Percentiles rank a stretch among this genome's conserved stretches.
phyloP scores from a whole-genome alignment of 1,140 invertebrate species.

The Solenopsis invicta region DNA sequence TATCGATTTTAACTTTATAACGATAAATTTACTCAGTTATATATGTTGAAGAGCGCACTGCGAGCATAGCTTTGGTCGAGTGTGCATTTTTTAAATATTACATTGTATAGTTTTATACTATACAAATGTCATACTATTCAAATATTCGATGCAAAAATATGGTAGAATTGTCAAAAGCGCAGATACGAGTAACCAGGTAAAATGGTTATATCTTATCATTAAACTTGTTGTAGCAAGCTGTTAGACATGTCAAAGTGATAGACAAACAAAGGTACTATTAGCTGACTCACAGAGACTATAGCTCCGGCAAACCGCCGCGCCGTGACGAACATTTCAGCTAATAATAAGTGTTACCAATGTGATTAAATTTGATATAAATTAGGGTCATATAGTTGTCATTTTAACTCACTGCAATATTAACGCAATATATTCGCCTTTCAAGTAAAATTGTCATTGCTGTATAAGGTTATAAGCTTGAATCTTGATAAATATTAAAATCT shows the following conservation, averaged over 20 bases:
- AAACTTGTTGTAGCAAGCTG: constrained; percentile 32
- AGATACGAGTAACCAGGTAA: not conserved
- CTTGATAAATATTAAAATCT: constrained; percentile 13
- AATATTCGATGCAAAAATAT: not conserved
- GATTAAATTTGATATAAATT: constrained; percentile 26
- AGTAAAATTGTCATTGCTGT: not conserved
- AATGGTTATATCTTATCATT: constrained; percentile 40
- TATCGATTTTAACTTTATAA: constrained; percentile 51
- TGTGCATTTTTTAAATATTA: not conserved
- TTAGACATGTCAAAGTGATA: constrained; percentile 22
- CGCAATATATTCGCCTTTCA: not conserved
- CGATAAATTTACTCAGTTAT: constrained; percentile 19
- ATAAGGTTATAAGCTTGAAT: not conserved
- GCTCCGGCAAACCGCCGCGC: not conserved
- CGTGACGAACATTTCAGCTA: constrained; percentile 22
- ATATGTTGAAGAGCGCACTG: not conserved
- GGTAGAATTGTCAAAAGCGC: not conserved
- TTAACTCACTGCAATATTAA: constrained; percentile 18
- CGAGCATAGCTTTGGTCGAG: not conserved
- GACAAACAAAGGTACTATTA: constrained; percentile 35
- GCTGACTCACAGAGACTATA: constrained; percentile 22
- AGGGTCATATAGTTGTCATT: not conserved
- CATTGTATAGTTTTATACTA: not conserved
- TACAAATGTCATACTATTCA: not conserved
- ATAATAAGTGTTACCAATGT: not conserved